Evolutionary conservation across 2,888 invertebrate genomes (phyloP).

Genomic region (Melieria picta): DNA sequence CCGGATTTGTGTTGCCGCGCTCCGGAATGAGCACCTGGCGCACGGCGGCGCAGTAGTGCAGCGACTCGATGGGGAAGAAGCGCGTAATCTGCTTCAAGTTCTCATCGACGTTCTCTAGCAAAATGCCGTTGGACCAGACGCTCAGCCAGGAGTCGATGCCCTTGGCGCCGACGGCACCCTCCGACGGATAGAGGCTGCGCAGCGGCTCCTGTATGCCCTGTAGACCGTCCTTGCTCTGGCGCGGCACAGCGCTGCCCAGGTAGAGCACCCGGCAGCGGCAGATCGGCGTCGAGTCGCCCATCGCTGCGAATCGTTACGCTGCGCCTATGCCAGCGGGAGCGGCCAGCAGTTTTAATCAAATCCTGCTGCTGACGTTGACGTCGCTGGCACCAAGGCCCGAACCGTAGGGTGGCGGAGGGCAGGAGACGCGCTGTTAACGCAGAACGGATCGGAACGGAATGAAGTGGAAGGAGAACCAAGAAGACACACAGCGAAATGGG

Average conservation of each 20-base stretch:
- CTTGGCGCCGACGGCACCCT: constrained; percentile 86
- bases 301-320: constrained; percentile 50
- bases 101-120: constrained; percentile 96
- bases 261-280: constrained; percentile 97
- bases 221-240: constrained; percentile 96
- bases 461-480: background rate
- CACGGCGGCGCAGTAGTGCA: constrained; percentile 96
- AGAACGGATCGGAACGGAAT: background rate
- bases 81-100: constrained; percentile 92
- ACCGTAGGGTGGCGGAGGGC: background rate
- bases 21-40: constrained; percentile 82
- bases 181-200: constrained; percentile 94
- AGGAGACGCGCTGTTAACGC: background rate
- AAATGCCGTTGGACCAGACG: constrained; percentile 95
- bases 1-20: constrained; percentile 72
- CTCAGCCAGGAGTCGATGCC: constrained; percentile 97
- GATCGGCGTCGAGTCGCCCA: constrained; percentile 88
- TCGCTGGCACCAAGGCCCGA: constrained; percentile 9
- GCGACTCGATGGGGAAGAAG: constrained; percentile 94
- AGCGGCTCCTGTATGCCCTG: constrained; percentile 98
- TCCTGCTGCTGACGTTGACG: constrained; percentile 12
- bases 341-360: background rate
- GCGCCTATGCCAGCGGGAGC: background rate
- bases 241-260: constrained; percentile 94
- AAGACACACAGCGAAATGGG: background rate